Conservation (phyloP, 2,888 invertebrate species). For the Sarcophaga subvicina region DNA sequence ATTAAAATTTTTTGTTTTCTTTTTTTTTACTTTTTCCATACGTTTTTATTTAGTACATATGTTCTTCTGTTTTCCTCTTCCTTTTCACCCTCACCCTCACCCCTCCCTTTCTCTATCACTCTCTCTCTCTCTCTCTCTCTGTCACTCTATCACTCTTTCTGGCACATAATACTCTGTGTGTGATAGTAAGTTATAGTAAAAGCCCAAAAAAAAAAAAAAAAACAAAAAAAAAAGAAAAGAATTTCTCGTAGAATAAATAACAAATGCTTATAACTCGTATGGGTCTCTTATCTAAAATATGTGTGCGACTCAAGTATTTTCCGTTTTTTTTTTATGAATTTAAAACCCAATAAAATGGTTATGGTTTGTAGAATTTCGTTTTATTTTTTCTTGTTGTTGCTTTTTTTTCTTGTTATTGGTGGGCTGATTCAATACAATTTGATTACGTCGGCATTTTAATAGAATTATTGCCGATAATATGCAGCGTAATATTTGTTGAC, state of each 20-base stretch:
- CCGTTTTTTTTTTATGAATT: conserved; percentile 48
- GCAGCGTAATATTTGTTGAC: conserved; percentile 36
- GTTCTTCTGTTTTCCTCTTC: neutral
- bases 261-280: conserved; percentile 2
- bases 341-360: conserved; percentile 58
- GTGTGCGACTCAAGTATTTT: neutral
- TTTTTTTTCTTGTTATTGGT: neutral
- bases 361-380: conserved; percentile 37
- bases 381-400: neutral
- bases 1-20: neutral
- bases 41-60: neutral
- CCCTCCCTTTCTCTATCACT: neutral
- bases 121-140: neutral
- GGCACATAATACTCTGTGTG: no score
- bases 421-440: conserved; percentile 5
- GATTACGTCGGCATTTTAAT: conserved; percentile 64
- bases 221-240: neutral
- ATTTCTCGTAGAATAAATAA: neutral
- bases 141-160: neutral
- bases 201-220: neutral
- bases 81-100: neutral
- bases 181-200: neutral
- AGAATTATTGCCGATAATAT: conserved; percentile 43
- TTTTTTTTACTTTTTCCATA: neutral
- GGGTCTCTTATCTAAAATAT: conserved; percentile 52